Percentiles rank a stretch among this genome's conserved stretches.
phyloP scores from a whole-genome alignment of 2,888 invertebrate species.

The Lysandra coridon region DNA sequence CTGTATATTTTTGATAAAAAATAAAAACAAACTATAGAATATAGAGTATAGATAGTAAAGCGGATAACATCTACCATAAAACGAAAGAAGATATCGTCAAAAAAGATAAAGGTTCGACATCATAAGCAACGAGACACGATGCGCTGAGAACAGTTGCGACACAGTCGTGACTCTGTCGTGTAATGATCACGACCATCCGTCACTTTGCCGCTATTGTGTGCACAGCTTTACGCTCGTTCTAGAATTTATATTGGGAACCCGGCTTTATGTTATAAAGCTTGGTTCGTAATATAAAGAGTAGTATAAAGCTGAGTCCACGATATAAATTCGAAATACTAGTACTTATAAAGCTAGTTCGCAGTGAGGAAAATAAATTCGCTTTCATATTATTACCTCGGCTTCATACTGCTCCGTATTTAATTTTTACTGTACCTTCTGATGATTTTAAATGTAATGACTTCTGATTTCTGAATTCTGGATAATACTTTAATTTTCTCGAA shows the following conservation, averaged over 20 bases:
- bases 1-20: background rate
- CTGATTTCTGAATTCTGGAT: background rate
- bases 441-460: background rate
- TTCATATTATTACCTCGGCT: background rate
- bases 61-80: background rate
- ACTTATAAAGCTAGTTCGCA: background rate
- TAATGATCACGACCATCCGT: conserved; percentile 44
- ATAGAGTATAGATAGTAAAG: background rate
- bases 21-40: background rate
- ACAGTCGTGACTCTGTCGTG: conserved; percentile 69
- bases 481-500: background rate
- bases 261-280: background rate
- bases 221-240: conserved; percentile 34
- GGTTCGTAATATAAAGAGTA: background rate
- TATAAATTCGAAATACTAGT: background rate
- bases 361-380: background rate
- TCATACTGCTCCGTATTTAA: background rate
- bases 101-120: conserved; percentile 20
- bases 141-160: conserved; percentile 55
- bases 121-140: conserved; percentile 46
- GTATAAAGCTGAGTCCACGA: background rate
- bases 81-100: conserved; percentile 1
- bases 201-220: conserved; percentile 38
- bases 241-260: conserved; percentile 5
- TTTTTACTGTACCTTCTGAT: background rate